Percentiles rank a stretch among this genome's conserved stretches.
Evolutionary conservation across 2,113 vertebrate genomes (phyloP).

Genomic region (Lophochroa leadbeateri): DNA sequence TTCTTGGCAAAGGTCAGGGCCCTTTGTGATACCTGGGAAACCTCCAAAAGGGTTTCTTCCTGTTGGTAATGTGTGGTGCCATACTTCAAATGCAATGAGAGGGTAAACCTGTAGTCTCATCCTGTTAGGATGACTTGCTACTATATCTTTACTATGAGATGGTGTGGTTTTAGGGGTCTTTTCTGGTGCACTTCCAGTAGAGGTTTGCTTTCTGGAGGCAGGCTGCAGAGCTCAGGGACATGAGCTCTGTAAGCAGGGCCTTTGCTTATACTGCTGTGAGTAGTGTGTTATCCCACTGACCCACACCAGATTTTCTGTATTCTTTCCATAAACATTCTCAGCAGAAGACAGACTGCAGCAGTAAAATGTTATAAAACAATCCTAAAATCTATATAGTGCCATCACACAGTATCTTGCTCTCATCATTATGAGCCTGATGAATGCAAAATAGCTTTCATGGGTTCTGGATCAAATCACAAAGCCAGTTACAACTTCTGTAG

Average conservation of each 20-base stretch:
- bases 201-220: not conserved
- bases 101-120: not conserved
- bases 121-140: not conserved
- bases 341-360: not conserved
- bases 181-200: not conserved
- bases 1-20: not conserved
- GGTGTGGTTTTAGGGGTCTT: not conserved
- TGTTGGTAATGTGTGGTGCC: not conserved
- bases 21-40: not conserved
- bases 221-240: accelerated
- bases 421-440: not conserved
- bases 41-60: not conserved
- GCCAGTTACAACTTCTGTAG: not conserved
- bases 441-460: not conserved
- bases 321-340: not conserved
- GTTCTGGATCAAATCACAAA: not conserved
- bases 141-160: accelerated
- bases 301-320: not conserved
- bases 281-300: not conserved
- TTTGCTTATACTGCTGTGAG: not conserved
- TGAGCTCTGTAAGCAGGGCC: not conserved
- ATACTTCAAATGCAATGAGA: accelerated
- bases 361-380: not conserved
- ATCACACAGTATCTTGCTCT: not conserved
- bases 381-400: not conserved